Evolutionary conservation across 2,888 invertebrate genomes (phyloP).

Genomic region (Ormia ochracea): DNA sequence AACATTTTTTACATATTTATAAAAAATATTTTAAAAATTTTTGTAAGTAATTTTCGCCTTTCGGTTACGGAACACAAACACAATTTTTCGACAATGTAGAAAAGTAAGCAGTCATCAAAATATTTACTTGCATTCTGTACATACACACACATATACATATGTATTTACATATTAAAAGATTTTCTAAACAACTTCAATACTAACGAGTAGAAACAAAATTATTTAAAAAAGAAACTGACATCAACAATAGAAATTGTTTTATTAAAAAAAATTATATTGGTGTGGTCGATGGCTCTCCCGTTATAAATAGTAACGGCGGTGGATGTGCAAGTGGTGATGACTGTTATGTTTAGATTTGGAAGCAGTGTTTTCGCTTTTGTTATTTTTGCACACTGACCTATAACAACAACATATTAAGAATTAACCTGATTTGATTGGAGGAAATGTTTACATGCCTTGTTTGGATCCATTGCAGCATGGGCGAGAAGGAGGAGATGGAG

Average conservation of each 20-base stretch:
- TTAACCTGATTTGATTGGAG: constrained; percentile 41
- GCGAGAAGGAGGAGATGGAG: neutral
- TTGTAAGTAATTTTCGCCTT: too few species aligned
- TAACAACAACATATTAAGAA: constrained; percentile 67
- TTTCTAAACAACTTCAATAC: constrained; percentile 53
- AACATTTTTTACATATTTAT: too few species aligned
- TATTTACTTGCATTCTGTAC: neutral
- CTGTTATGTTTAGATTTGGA: constrained; percentile 46
- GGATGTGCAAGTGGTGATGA: constrained; percentile 18
- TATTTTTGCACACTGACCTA: constrained; percentile 74
- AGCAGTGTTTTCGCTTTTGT: constrained; percentile 24
- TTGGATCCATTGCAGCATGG: neutral
- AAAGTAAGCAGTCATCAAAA: constrained; percentile 18
- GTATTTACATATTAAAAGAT: constrained; percentile 4
- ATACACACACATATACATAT: neutral
- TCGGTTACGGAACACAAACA: too few species aligned
- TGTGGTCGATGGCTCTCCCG: constrained; percentile 5
- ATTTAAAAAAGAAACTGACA: constrained; percentile 53
- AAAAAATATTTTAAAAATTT: too few species aligned
- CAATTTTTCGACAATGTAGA: too few species aligned
- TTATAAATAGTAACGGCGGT: neutral
- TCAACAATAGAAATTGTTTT: constrained; percentile 54
- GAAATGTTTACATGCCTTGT: constrained; percentile 25
- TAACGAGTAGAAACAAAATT: constrained; percentile 53
- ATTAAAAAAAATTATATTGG: constrained; percentile 1